Base-by-base conservation (phyloP, 2,113 vertebrate genomes). In the Tachuris rubrigastra region DNA sequence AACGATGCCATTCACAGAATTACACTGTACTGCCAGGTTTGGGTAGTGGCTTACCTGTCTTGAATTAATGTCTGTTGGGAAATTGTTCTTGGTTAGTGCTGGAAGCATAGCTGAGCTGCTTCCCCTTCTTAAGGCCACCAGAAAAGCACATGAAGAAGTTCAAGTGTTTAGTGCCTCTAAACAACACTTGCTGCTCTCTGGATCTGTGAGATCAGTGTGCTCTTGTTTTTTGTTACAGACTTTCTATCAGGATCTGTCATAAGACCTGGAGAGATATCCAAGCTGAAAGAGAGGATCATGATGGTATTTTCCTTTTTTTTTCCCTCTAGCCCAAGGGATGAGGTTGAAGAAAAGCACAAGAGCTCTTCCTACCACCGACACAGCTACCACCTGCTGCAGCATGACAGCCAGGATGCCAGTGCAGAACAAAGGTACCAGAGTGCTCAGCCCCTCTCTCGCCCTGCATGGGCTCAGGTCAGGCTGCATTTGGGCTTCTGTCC, bases 351-450 rank as follows among this genome's bases (percentile, higher is more conserved):
- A 92, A 98, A 99, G 87, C 99, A 98, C 92, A 97, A 99, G 97
- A 98, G 97, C 79, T 98, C 99, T 42, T 98, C 99, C 25, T 99
- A 98, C 91, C 99, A 99, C 69, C 98, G 98, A 16, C 99, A 98
- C 95, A 98, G 98, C 76, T 99, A 99, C 88, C 99, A 99, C 91
- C 97, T 99, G 20, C 96, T 99, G 28, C 99, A 99, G 91, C 99
- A 99, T 2, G 99, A 99, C 96, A 99, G 98, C 93, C 99, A 99
- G 97, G 99, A 99, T 19, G 98, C 98, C 33, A 99, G 98, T 55
- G 98, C 98, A 3, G 99, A 99, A 35, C 99, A 99, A 97, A 99
- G 99, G 99, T 99, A 98, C 87, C 68, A 31, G 85, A 47, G 65
- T 23, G 25, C 80, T 82, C 44, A 35, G 62, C 72, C 42, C 49